These are phyloP conservation scores for Patella ulyssiponensis DNA, from an alignment of 2,888 invertebrate genomes.

Conservation along the genomic window DNA sequence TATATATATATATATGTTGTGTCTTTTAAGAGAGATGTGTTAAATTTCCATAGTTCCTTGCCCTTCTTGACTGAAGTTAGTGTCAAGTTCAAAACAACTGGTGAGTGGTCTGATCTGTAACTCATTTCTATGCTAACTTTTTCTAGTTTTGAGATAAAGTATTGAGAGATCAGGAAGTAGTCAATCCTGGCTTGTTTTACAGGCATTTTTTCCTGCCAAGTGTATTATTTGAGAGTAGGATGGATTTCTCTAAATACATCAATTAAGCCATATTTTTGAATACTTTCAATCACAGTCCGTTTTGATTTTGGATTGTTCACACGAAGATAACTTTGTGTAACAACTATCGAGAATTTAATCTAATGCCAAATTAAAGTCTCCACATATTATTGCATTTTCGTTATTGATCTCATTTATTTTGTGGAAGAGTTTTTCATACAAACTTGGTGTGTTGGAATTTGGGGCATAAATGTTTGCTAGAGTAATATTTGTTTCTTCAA, in stretches of 20 bases:
- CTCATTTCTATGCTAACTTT: constrained; percentile 5
- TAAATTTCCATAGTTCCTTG: constrained; percentile 26
- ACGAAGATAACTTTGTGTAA: no score
- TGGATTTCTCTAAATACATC: background rate
- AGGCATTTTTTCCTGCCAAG: background rate
- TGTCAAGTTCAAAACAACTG: background rate
- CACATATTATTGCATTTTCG: background rate
- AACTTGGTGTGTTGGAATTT: background rate
- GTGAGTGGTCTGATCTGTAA: constrained; percentile 17
- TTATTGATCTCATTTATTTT: background rate
- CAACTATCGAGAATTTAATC: no score
- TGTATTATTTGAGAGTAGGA: background rate
- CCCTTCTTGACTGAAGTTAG: constrained; percentile 19
- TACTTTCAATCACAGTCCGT: constrained; percentile 10
- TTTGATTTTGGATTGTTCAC: constrained; percentile 4
- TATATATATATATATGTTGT: constrained; percentile 15
- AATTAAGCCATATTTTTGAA: background rate
- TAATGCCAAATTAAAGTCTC: no score
- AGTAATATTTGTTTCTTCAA: background rate
- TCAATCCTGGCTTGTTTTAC: background rate
- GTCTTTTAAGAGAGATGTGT: constrained; percentile 24
- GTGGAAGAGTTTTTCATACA: background rate
- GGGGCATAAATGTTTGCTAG: background rate
- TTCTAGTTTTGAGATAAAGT: background rate
- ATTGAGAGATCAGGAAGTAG: background rate